These are phyloP conservation scores for Oryzias javanicus DNA, from an alignment of 2,113 vertebrate genomes.

Conservation along the genomic window DNA sequence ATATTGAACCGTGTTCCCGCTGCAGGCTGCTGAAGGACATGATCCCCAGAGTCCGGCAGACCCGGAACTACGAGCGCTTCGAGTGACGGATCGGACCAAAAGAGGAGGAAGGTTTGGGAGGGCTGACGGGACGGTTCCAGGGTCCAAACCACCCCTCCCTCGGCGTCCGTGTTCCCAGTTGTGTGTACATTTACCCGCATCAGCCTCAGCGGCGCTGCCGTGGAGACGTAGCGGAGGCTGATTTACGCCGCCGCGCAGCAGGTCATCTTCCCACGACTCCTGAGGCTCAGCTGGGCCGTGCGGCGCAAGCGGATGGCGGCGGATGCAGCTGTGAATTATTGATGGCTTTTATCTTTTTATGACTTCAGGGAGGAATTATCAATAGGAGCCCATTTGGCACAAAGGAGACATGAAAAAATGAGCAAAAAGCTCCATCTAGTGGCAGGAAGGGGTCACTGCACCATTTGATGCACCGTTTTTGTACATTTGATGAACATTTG, in stretches of 20 bases:
- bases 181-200: constrained; percentile 43
- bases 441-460: constrained; percentile 1
- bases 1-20: not conserved
- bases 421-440: constrained; percentile 24
- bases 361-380: constrained; percentile 16
- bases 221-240: not conserved
- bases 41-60: constrained; percentile 89
- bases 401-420: not conserved
- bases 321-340: constrained; percentile 41
- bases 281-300: constrained; percentile 29
- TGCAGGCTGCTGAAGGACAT: constrained; percentile 90
- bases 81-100: constrained; percentile 73
- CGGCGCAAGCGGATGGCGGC: constrained; percentile 30
- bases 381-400: constrained; percentile 16
- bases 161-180: constrained; percentile 14
- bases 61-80: constrained; percentile 93
- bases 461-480: too few relatives aligned
- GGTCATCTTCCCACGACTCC: constrained; percentile 39
- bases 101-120: constrained; percentile 1
- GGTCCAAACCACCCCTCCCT: too few relatives aligned
- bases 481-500: not conserved
- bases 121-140: too few relatives aligned
- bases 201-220: constrained; percentile 5
- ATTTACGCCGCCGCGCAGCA: constrained; percentile 25
- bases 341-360: constrained; percentile 27